Percentiles rank a stretch among this genome's conserved stretches.
These are phyloP conservation scores for Panagrolaimus sp. DNA, from an alignment of 1,140 invertebrate species.

Conservation along the genomic window DNA sequence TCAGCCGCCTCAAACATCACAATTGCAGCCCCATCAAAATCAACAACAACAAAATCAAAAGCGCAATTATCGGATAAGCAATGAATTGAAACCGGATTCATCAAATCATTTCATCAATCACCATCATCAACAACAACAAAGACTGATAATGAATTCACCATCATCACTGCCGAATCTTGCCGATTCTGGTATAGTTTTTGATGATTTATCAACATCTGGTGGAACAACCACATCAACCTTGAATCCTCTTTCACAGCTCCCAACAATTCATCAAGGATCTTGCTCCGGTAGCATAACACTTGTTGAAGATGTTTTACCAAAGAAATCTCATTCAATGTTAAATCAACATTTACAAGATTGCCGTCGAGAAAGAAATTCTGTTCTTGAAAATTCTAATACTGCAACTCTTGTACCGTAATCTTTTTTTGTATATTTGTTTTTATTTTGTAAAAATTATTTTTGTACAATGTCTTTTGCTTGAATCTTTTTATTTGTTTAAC, in stretches of 20 bases:
- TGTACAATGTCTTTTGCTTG: too few species aligned
- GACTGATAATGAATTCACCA: not conserved
- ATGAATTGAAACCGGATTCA: not conserved
- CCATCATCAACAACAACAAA: too few species aligned
- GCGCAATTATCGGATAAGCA: not conserved
- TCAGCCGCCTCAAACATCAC: not conserved
- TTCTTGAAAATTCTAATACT: too few species aligned
- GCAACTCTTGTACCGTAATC: too few species aligned
- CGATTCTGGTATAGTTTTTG: constrained; percentile 10
- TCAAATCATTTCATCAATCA: too few species aligned
- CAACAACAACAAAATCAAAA: not conserved
- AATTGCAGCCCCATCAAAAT: not conserved
- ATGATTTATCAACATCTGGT: not conserved
- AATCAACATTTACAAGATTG: too few species aligned
- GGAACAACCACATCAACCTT: not conserved
- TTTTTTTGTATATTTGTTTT: too few species aligned
- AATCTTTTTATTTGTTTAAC: too few species aligned
- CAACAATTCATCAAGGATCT: not conserved
- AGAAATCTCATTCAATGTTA: too few species aligned
- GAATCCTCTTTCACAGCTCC: not conserved
- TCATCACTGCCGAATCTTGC: constrained; percentile 11
- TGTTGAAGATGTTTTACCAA: too few species aligned
- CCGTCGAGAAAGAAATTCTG: too few species aligned
- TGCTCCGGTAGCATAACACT: not conserved
- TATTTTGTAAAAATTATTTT: too few species aligned